Conservation (phyloP, 2,797 vertebrate species). For the Florisuga fusca region DNA sequence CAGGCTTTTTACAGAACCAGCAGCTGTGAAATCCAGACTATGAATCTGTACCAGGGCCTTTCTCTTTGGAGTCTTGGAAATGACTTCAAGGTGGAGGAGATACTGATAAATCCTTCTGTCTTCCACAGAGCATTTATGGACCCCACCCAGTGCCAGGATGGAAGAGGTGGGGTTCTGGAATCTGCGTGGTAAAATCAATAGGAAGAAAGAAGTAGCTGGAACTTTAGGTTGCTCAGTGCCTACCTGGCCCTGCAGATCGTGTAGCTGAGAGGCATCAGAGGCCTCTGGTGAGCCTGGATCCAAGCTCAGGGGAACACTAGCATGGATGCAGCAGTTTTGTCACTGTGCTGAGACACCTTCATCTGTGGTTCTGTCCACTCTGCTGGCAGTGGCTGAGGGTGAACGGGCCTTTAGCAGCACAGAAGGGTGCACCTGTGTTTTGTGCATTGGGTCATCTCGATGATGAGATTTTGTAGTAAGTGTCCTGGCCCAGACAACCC, state of each 20-base stretch:
- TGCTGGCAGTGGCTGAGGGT: neutral
- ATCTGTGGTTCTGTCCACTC: rapidly evolving
- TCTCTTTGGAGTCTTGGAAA: neutral
- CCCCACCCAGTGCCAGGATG: neutral
- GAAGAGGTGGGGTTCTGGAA: neutral
- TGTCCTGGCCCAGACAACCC: neutral
- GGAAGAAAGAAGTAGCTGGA: neutral
- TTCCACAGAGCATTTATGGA: neutral
- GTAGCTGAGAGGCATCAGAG: neutral
- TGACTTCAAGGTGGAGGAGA: neutral
- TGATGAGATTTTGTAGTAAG: neutral
- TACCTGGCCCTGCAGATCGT: neutral
- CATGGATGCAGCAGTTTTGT: neutral
- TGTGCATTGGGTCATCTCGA: neutral
- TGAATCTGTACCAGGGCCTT: neutral
- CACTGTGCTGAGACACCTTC: neutral
- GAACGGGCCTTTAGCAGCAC: neutral
- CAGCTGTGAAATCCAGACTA: neutral
- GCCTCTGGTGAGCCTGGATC: neutral
- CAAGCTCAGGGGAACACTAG: neutral
- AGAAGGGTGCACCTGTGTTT: neutral
- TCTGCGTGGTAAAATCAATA: neutral
- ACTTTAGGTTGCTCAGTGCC: neutral
- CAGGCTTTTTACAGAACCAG: neutral
- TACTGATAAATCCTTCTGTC: neutral